Percentiles rank a stretch among this genome's conserved stretches.
Evolutionary conservation across 2,888 invertebrate species (phyloP).

Genomic region (Masnerella sp.): DNA sequence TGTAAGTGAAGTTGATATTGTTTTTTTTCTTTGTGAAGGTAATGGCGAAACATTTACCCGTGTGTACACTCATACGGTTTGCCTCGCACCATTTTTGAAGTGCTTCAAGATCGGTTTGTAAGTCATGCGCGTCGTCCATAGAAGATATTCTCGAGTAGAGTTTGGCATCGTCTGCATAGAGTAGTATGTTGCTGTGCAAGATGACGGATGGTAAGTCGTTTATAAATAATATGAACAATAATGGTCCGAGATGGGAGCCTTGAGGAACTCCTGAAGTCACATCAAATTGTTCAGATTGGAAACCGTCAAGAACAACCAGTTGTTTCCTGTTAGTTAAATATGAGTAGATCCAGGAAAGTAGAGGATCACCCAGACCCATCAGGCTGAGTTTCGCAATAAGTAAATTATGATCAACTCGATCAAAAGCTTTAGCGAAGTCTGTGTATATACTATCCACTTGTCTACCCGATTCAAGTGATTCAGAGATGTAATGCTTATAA

Average conservation of each 20-base stretch:
- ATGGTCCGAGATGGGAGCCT: neutral
- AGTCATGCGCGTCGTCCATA: neutral
- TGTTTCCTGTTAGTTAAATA: neutral
- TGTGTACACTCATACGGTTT: neutral
- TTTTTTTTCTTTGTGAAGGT: neutral
- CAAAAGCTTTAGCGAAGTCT: conserved; percentile 2
- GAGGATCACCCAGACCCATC: neutral
- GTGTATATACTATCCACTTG: neutral
- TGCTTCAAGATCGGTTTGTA: neutral
- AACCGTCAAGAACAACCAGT: neutral
- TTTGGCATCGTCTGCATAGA: neutral
- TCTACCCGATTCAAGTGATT: neutral
- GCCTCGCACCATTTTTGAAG: neutral
- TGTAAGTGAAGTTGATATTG: neutral
- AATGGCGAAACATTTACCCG: neutral
- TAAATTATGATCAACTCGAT: neutral
- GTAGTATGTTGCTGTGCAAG: neutral
- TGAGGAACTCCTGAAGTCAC: neutral
- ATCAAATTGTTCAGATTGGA: too few relatives aligned
- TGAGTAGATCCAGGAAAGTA: neutral
- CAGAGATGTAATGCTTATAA: neutral
- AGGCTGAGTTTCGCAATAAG: neutral
- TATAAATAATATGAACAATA: neutral
- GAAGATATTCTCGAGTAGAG: neutral
- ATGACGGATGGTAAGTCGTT: neutral